A percentile compares a stretch with the other conserved stretches of the same genome.
These are phyloP conservation scores for Pseudopleuronectes americanus DNA, from an alignment of 2,797 vertebrate species.

Conservation along the genomic window DNA sequence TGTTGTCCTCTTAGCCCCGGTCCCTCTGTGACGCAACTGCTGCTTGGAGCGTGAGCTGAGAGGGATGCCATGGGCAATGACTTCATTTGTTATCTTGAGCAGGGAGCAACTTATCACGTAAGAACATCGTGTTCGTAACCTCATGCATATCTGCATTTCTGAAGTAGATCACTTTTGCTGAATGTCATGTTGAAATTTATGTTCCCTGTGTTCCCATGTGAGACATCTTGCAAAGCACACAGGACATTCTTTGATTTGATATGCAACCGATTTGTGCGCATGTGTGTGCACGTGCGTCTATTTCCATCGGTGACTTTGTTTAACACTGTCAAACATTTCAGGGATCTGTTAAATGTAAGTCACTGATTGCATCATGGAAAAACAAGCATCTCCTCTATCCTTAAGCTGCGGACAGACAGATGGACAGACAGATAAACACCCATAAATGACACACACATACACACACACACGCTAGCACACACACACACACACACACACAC, in stretches of 20 bases:
- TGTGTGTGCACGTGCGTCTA: conserved; percentile 41
- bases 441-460: conserved; percentile 24
- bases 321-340: conserved; percentile 52
- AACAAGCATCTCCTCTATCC: conserved; percentile 40
- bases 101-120: conserved; percentile 15
- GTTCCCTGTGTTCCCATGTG: conserved; percentile 5
- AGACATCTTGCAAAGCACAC: conserved; percentile 14
- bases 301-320: conserved; percentile 34
- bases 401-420: conserved; percentile 43
- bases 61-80: conserved; percentile 12
- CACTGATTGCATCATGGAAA: conserved; percentile 61
- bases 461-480: conserved; percentile 16
- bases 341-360: conserved; percentile 44
- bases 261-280: conserved; percentile 20
- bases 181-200: conserved; percentile 9
- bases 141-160: background rate
- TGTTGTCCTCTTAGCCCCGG: conserved; percentile 1
- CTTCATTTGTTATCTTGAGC: conserved; percentile 17
- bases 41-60: background rate
- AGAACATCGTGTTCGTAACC: background rate
- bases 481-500: conserved; percentile 1
- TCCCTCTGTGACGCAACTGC: background rate
- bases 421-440: conserved; percentile 32
- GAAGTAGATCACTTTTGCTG: background rate
- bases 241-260: conserved; percentile 8